Conservation (phyloP, 2,888 invertebrate genomes). For the Holacanthella duospinosa region DNA sequence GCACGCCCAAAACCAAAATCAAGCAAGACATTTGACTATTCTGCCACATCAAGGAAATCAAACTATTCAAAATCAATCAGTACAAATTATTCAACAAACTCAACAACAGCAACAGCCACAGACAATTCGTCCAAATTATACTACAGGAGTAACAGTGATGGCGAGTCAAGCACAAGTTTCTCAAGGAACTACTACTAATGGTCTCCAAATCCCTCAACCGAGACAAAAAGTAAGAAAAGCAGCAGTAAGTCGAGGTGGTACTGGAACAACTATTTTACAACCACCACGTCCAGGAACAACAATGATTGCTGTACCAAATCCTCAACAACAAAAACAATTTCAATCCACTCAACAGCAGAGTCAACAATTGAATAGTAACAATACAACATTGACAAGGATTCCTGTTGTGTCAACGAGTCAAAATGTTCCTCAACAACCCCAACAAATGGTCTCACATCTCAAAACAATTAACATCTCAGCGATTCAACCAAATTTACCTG, state of each 20-base stretch:
- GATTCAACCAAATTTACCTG: slow-evolving; percentile 32
- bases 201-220: slow-evolving; percentile 16
- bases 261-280: slow-evolving; percentile 1
- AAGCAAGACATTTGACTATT: slow-evolving; percentile 37
- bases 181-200: slow-evolving; percentile 16
- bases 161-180: background rate
- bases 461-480: slow-evolving; percentile 36
- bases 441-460: slow-evolving; percentile 24
- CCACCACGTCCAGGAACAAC: background rate
- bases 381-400: background rate
- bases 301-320: background rate
- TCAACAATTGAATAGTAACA: background rate
- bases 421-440: slow-evolving; percentile 13
- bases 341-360: background rate
- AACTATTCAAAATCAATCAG: slow-evolving; percentile 26
- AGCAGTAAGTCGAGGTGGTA: slow-evolving; percentile 21
- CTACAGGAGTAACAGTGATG: slow-evolving; percentile 9
- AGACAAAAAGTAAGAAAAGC: slow-evolving; percentile 29
- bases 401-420: slow-evolving; percentile 6
- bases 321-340: slow-evolving; percentile 6
- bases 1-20: slow-evolving; percentile 40
- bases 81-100: slow-evolving; percentile 26
- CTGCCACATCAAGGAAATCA: slow-evolving; percentile 20
- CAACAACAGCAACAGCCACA: slow-evolving; percentile 25
- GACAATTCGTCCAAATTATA: slow-evolving; percentile 30